Evolutionary conservation across 2,797 vertebrate genomes (phyloP), one percentile per base, ranked within the genome.

Genomic region (Scolopax rusticola): DNA sequence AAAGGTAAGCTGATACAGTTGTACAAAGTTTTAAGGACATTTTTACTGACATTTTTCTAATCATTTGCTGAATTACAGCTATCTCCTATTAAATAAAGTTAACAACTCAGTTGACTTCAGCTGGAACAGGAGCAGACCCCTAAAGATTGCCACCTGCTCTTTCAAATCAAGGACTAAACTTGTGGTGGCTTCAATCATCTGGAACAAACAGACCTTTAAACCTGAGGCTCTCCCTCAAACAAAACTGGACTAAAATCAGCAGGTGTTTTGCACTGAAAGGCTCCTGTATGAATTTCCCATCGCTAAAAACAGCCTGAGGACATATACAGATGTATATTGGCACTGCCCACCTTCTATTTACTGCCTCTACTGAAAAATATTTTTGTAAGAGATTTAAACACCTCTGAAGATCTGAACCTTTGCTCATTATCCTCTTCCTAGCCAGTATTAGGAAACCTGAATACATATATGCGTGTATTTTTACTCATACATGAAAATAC

Each of bases 1-100:
- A 71, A 63, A 95, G 83, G 87, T 86, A 76, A 91, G 69, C 50
- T 69, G 51, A 53, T 84, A 88, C 50, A 73, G 56, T 84, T 79
- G 54, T 41, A 65, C 47, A 40, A 69, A 41, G 18, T 54, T 79
- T 93, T 79, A 61, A 68, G 47, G 74, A 54, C 23, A 47, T 36
- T 78, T 83, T 57, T 74, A 40, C 40, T 41, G 64, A 71, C 21
- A 10, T 56, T 76, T 78, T 82, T 69, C 81, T 65, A 61, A 92
- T 89, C 81, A 50, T 65, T 92, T 73, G 59, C 63, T 82, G 75
- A 90, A 76, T 86, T 59, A 45, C 41, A 75, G 82, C 45, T n/a
- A 83, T 24, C 38, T 67, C 61, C 51, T 56, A 30, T 48, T 73
- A 87, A 80, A 83, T 45, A 85, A 74, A 61, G 43, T 54, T 32